Percentiles rank a stretch among this genome's conserved stretches.
Evolutionary conservation across 2,888 invertebrate species (phyloP).

Genomic region (Campoletis raptor): DNA sequence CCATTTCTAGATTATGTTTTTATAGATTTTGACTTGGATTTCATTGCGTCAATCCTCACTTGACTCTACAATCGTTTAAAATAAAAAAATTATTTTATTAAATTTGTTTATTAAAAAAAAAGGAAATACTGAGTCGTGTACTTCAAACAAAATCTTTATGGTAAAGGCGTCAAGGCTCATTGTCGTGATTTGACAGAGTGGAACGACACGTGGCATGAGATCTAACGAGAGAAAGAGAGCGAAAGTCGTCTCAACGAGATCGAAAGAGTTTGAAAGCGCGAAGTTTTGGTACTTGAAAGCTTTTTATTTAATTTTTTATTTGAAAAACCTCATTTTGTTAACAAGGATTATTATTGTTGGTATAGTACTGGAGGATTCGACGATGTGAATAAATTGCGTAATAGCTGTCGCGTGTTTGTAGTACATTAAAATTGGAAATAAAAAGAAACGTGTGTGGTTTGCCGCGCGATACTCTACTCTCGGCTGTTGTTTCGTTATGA

Average conservation of each 20-base stretch:
- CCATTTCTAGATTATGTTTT: neutral
- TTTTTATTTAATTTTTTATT: neutral
- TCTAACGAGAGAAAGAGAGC: constrained; percentile 5
- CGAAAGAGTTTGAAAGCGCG: constrained; percentile 31
- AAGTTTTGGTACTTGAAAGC: constrained; percentile 22
- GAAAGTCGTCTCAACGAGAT: constrained; percentile 42
- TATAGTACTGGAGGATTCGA: constrained; percentile 37
- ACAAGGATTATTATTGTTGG: constrained; percentile 53
- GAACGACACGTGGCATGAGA: constrained; percentile 49
- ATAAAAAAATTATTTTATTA: neutral
- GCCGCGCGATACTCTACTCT: constrained; percentile 14
- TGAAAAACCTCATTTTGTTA: constrained; percentile 44
- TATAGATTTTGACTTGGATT: neutral
- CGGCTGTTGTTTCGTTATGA: constrained; percentile 47
- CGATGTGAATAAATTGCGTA: constrained; percentile 61
- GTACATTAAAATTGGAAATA: constrained; percentile 39
- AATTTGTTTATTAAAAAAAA: neutral
- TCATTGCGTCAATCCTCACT: neutral
- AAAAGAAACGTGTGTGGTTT: constrained; percentile 57
- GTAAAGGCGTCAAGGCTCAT: constrained; percentile 41
- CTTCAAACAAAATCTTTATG: constrained; percentile 22
- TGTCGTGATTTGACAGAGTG: constrained; percentile 43
- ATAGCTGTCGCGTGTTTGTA: constrained; percentile 39
- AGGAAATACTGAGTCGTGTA: neutral
- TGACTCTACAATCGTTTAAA: neutral